These are phyloP conservation scores for Odontomyia ornata DNA, from an alignment of 2,888 invertebrate genomes.

Conservation along the genomic window DNA sequence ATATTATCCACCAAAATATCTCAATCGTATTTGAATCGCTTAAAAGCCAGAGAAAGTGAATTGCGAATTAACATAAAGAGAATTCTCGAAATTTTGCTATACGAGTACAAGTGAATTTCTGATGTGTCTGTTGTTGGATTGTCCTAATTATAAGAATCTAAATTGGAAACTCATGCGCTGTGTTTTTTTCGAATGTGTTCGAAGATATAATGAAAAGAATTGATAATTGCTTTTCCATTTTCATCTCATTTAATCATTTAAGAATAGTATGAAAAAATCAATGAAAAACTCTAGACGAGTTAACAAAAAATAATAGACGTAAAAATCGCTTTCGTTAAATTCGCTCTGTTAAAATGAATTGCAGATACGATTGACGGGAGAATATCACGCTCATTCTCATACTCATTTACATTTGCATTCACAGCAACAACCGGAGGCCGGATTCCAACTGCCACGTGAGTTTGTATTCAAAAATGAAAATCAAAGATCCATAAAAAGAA, in stretches of 20 bases:
- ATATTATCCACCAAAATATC: constrained; percentile 38
- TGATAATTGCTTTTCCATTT: constrained; percentile 6
- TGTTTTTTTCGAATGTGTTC: constrained; percentile 10
- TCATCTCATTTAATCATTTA: constrained; percentile 24
- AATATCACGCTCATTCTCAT: constrained; percentile 92
- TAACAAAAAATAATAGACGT: background rate
- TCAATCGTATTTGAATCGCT: constrained; percentile 51
- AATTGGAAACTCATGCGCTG: constrained; percentile 23
- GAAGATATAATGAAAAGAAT: background rate
- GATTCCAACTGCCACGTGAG: constrained; percentile 71
- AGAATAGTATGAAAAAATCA: background rate
- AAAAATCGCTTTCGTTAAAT: constrained; percentile 51
- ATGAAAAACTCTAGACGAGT: background rate
- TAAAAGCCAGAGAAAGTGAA: constrained; percentile 1
- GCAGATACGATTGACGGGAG: constrained; percentile 92
- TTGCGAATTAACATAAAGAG: constrained; percentile 48
- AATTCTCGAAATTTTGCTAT: background rate
- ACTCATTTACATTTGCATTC: constrained; percentile 92
- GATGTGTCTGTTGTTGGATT: constrained; percentile 21
- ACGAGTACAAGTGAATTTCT: background rate
- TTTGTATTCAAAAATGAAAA: constrained; percentile 61
- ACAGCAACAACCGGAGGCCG: constrained; percentile 76
- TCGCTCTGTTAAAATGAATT: constrained; percentile 61
- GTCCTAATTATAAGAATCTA: background rate
- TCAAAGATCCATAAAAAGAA: constrained; percentile 12